These are phyloP conservation scores for Neotragus moschatus DNA, from an alignment of 2,113 vertebrate genomes.

Conservation along the genomic window DNA sequence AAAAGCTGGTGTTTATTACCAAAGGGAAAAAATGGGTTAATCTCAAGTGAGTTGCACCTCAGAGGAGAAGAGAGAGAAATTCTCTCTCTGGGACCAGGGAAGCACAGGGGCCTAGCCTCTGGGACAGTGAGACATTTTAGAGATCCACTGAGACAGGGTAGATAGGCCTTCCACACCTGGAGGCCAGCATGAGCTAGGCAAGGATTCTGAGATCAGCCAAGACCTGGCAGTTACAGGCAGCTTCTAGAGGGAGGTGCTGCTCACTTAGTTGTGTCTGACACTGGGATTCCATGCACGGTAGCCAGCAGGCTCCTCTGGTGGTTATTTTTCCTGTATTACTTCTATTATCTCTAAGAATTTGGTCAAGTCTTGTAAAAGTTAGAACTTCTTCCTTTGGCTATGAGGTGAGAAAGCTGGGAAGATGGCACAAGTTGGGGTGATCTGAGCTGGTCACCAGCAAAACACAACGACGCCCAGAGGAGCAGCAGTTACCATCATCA, in stretches of 20 bases:
- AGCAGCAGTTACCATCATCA: accelerated
- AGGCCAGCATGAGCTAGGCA: neutral
- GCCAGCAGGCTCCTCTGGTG: neutral
- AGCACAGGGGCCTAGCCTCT: neutral
- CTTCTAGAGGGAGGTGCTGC: neutral
- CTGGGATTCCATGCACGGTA: neutral
- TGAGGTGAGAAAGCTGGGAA: neutral
- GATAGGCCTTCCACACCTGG: too few relatives aligned
- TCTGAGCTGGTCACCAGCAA: neutral
- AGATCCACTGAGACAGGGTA: neutral
- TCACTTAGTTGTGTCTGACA: neutral
- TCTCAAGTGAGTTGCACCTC: neutral
- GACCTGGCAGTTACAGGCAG: accelerated
- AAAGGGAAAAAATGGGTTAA: neutral
- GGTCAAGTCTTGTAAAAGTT: neutral
- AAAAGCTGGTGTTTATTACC: neutral
- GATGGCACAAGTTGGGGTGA: neutral
- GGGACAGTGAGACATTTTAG: neutral
- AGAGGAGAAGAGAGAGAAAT: neutral
- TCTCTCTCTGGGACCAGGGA: neutral
- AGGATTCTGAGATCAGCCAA: neutral
- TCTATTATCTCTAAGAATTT: neutral
- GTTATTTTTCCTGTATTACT: neutral
- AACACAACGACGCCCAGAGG: accelerated
- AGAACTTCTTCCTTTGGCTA: neutral